These are phyloP conservation scores for Chalcosyrphus nemorum DNA, from an alignment of 2,888 invertebrate species.

Conservation along the genomic window DNA sequence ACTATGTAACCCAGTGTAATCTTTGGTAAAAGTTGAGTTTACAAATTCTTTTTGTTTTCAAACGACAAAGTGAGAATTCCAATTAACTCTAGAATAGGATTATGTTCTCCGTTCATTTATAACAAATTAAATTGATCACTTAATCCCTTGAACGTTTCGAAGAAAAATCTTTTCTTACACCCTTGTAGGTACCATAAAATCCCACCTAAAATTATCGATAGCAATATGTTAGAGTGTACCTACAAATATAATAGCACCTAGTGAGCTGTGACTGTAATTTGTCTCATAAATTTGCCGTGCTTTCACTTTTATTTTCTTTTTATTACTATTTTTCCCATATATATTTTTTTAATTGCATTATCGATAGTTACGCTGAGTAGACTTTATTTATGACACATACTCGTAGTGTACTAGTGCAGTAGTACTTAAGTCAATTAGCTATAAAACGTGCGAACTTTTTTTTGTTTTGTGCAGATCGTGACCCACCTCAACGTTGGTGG, in stretches of 20 bases:
- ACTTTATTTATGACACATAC: not conserved
- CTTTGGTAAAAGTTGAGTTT: no score
- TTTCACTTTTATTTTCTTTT: not conserved
- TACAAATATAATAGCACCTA: not conserved
- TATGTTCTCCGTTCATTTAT: no score
- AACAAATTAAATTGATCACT: no score
- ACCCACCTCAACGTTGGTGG: not conserved
- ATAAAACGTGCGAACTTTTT: not conserved
- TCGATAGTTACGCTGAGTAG: not conserved
- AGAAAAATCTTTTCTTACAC: not conserved
- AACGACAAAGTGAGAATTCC: no score
- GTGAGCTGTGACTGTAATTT: not conserved
- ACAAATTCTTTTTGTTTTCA: no score
- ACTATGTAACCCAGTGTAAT: no score
- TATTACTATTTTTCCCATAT: not conserved
- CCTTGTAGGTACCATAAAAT: not conserved
- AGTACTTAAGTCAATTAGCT: not conserved
- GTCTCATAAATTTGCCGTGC: not conserved
- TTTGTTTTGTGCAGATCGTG: not conserved
- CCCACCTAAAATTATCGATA: not conserved
- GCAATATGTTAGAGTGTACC: no score
- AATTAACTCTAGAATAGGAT: no score
- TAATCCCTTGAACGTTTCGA: not conserved
- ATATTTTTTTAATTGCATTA: not conserved
- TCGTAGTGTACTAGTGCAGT: not conserved